Conservation (phyloP, 2,888 invertebrate species). For the Agrilus cyanescens region DNA sequence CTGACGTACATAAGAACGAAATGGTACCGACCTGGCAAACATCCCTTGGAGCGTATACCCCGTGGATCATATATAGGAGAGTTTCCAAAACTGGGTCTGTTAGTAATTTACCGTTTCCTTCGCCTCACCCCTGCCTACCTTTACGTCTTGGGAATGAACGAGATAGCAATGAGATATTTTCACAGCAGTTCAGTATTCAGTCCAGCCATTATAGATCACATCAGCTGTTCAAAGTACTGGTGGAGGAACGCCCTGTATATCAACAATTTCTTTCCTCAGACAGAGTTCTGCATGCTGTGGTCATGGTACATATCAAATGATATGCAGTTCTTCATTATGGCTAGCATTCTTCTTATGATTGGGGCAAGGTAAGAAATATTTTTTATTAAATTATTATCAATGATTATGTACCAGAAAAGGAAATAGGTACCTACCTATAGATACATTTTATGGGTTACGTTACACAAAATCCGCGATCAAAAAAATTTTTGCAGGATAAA, state of each 20-base stretch:
- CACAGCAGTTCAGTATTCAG: slow-evolving; percentile 63
- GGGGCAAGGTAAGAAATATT: slow-evolving; percentile 55
- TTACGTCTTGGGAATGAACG: slow-evolving; percentile 63
- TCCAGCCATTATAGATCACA: slow-evolving; percentile 55
- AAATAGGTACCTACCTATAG: no score
- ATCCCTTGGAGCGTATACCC: slow-evolving; percentile 17
- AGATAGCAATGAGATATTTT: slow-evolving; percentile 58
- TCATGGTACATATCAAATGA: slow-evolving; percentile 76
- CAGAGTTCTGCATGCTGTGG: slow-evolving; percentile 73
- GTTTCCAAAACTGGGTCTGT: slow-evolving; percentile 34
- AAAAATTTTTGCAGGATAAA: no score
- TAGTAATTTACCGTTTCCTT: slow-evolving; percentile 52
- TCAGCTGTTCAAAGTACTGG: slow-evolving; percentile 68
- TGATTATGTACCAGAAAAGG: background rate
- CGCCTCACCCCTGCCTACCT: slow-evolving; percentile 74
- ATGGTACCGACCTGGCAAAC: slow-evolving; percentile 38
- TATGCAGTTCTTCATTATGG: slow-evolving; percentile 64
- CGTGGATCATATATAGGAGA: slow-evolving; percentile 27
- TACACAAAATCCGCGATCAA: no score
- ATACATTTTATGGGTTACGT: no score
- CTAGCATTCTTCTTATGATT: slow-evolving; percentile 50
- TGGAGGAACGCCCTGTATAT: slow-evolving; percentile 77
- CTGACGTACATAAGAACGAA: slow-evolving; percentile 54
- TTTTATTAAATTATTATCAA: background rate
- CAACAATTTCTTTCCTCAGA: slow-evolving; percentile 65